phyloP scores from a whole-genome alignment of 1,140 invertebrate species.

The Ips typographus region DNA sequence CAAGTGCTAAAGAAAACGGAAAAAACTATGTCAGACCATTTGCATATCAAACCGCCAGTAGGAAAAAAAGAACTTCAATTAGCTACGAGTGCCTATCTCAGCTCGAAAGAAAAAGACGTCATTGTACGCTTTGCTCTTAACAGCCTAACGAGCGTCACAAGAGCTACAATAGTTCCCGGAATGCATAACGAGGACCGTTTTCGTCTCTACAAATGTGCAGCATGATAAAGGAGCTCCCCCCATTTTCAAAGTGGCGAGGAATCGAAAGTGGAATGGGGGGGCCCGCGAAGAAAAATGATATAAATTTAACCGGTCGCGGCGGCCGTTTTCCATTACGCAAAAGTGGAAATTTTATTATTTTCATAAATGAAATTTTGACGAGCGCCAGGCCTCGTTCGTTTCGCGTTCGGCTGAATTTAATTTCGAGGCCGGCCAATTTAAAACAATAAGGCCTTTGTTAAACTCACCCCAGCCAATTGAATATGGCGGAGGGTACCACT shows the following conservation, averaged over 20 bases:
- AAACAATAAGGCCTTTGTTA: constrained; percentile 36
- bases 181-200: constrained; percentile 24
- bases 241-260: constrained; percentile 6
- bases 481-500: constrained; percentile 5
- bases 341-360: constrained; percentile 36
- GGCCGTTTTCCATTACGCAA: constrained; percentile 32
- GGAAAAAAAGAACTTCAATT: constrained; percentile 10
- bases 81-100: constrained; percentile 26
- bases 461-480: constrained; percentile 21
- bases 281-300: neutral
- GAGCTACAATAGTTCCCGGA: constrained; percentile 25
- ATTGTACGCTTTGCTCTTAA: constrained; percentile 23
- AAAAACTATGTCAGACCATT: constrained; percentile 8
- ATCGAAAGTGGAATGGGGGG: neutral
- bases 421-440: constrained; percentile 33
- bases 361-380: constrained; percentile 36
- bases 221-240: constrained; percentile 13
- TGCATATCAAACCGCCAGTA: neutral
- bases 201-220: constrained; percentile 24
- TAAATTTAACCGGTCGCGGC: constrained; percentile 14
- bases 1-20: neutral
- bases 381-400: constrained; percentile 13
- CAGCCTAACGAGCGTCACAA: constrained; percentile 25
- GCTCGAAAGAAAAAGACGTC: constrained; percentile 27
- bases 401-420: constrained; percentile 30